Percentiles rank a stretch among this genome's conserved stretches.
Conservation (phyloP, 2,797 vertebrate genomes). For the Artibeus jamaicensis region DNA sequence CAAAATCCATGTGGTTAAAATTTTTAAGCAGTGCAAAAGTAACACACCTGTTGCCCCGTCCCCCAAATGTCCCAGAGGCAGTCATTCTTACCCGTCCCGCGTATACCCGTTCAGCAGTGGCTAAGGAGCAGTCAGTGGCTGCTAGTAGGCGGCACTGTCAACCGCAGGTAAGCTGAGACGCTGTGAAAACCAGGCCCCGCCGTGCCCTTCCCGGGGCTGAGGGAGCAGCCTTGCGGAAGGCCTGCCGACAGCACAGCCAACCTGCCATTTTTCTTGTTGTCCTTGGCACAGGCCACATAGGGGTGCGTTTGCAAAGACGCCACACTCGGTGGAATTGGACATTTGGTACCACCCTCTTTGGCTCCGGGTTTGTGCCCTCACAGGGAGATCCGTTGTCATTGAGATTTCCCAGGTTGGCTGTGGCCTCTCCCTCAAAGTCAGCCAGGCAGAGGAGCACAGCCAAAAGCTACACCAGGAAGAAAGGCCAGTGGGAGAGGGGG, state of each 20-base stretch:
- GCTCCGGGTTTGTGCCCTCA: not conserved
- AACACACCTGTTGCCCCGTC: not conserved
- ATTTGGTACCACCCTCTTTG: not conserved
- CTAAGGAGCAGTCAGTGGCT: not conserved
- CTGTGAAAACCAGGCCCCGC: not conserved
- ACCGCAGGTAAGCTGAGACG: not conserved
- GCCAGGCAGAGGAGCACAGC: not conserved
- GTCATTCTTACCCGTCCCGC: not conserved
- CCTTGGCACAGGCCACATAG: not conserved
- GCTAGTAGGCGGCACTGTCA: not conserved
- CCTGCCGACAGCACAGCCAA: not conserved
- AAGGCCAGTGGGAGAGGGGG: not conserved
- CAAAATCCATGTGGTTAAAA: not conserved
- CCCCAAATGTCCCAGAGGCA: not conserved
- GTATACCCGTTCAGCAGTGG: not conserved
- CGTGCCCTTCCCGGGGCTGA: rapidly evolving
- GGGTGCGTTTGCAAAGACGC: not conserved
- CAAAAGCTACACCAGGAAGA: not conserved
- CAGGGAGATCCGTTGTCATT: not conserved
- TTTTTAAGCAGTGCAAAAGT: not conserved
- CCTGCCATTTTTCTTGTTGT: not conserved
- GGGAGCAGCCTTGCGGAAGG: not conserved
- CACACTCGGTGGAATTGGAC: not conserved
- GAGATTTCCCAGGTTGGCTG: constrained; percentile 17
- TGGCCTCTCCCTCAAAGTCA: not conserved